Base-by-base conservation (phyloP, 1,140 invertebrate genomes). In the Bombus vancouverensis region DNA sequence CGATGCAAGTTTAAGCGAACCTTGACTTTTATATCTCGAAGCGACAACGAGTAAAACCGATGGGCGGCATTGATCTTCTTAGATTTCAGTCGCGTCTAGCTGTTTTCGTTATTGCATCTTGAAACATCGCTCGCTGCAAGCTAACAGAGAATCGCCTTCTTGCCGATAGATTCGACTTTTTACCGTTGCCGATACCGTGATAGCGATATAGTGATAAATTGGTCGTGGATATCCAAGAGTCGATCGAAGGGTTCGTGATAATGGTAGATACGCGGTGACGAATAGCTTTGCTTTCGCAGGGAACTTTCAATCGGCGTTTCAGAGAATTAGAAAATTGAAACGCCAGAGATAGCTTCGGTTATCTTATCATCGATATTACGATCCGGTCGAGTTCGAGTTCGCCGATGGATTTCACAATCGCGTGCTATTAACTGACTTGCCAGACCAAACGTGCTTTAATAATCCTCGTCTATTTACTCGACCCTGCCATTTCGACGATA, bases 191-290 rank as follows among this genome's bases (percentile, higher is more conserved):
- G 78, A 70, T 80, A 62, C 42, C 42, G 15, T 25, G 77, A 79
- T 42, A 39, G 39, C 65, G 57, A 77, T 62, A 77, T 68, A 66
- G 42, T 44, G 62, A 79, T 79, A 79, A 68, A 79, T 77, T 34
- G 77, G 42, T 25, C 25, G n/a, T 34, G 77, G 77, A 37, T 68
- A 68, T 68, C 65, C 77, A 37, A 68, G 15, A 68, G 39, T 68
- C 37, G 2, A 47, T 68, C 65, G n/a, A 32, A 47, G 65, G n/a
- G 77, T 44, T 28, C 39, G n/a, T 0, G 77, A 68, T 79, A 77
- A 47, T 70, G 42, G 32, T 47, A 68, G 77, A 79, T 68, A 79
- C 42, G 39, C 15, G 62, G 77, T 79, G 62, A 79, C 47, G 62
- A 79, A 79, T 68, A 68, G 77, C 77, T 44, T 62, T 32, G 34